phyloP scores from a whole-genome alignment of 2,113 vertebrate genomes.

The Colaptes auratus region DNA sequence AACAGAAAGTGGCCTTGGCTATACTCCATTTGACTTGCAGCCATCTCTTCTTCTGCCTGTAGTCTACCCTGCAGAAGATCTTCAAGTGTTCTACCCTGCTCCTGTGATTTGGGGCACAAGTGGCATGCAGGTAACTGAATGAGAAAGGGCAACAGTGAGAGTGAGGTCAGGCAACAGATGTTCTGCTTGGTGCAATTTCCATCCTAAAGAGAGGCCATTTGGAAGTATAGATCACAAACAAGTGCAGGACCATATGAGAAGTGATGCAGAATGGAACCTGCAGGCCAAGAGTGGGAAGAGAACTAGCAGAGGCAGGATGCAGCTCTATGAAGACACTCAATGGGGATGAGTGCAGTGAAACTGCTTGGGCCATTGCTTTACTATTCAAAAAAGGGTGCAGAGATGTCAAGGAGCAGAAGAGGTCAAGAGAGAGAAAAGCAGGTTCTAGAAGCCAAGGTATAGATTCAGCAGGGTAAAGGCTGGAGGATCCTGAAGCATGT shows the following conservation, averaged over 20 bases:
- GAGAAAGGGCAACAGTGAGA: neutral
- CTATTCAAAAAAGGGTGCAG: neutral
- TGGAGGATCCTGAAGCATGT: neutral
- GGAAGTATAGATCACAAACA: neutral
- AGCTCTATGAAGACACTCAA: neutral
- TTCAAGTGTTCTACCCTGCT: neutral
- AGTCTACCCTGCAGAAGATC: neutral
- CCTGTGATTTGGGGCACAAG: neutral
- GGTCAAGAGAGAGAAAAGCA: neutral
- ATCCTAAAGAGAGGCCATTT: neutral
- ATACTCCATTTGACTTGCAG: neutral
- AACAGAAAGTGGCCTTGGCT: neutral
- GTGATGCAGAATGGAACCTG: neutral
- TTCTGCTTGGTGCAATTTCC: neutral
- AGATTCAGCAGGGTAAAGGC: neutral
- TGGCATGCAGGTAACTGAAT: neutral
- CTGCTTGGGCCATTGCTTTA: neutral
- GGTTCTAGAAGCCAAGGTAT: neutral
- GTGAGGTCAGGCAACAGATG: neutral
- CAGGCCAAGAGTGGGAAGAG: neutral
- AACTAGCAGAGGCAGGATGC: neutral
- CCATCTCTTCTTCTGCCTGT: neutral
- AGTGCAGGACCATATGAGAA: neutral
- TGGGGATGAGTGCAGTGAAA: neutral
- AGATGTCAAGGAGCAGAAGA: neutral